Percentiles rank a stretch among this genome's conserved stretches.
Evolutionary conservation across 1,140 invertebrate species (phyloP).

Genomic region (Campoletis sonorensis): DNA sequence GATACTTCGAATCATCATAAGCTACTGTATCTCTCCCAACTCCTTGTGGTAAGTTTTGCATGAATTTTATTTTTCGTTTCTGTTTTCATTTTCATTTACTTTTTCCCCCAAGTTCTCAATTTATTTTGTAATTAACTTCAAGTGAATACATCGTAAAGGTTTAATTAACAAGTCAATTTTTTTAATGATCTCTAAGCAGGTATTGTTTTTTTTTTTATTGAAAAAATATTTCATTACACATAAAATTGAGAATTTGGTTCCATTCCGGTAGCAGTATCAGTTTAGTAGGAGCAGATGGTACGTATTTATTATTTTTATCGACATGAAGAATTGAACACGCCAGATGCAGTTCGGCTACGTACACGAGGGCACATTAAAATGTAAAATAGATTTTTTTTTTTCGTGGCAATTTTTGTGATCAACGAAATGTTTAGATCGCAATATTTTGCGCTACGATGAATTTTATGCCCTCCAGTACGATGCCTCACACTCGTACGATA

Average conservation of each 20-base stretch:
- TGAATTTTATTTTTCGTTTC: constrained; percentile 55
- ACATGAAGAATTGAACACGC: constrained; percentile 20
- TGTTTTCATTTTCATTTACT: neutral
- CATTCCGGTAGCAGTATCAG: constrained; percentile 51
- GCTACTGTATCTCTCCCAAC: constrained; percentile 79
- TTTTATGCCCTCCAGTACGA: constrained; percentile 14
- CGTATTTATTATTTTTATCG: constrained; percentile 55
- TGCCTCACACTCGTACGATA: constrained; percentile 21
- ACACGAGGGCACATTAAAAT: constrained; percentile 1
- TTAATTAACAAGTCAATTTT: constrained; percentile 51
- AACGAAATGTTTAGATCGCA: neutral
- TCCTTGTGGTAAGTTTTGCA: constrained; percentile 78
- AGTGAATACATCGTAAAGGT: neutral
- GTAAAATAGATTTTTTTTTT: neutral
- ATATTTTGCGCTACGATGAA: neutral
- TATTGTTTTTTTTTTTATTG: too few relatives aligned
- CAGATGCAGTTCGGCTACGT: constrained; percentile 29
- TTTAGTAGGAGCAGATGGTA: constrained; percentile 64
- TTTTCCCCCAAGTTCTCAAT: too few relatives aligned
- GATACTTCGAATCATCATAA: constrained; percentile 77
- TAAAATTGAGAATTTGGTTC: constrained; percentile 52
- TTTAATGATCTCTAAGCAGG: neutral
- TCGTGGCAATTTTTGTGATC: neutral
- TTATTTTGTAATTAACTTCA: too few relatives aligned
- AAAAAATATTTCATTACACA: constrained; percentile 56